phyloP scores from a whole-genome alignment of 2,888 invertebrate genomes.

The Drosophila falleni region DNA sequence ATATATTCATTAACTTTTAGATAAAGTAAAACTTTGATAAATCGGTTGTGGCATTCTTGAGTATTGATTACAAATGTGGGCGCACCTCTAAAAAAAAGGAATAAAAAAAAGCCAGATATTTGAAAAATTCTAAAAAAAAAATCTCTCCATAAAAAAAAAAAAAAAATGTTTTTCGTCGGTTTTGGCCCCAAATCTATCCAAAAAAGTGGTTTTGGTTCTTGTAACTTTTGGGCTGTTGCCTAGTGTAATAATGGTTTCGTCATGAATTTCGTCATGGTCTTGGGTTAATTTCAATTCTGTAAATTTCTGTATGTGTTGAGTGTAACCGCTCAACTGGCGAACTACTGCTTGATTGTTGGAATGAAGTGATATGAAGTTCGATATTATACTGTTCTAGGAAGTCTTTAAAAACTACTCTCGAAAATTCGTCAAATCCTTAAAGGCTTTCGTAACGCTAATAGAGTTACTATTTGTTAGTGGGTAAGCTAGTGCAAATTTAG shows the following conservation, averaged over 20 bases:
- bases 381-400: slow-evolving; percentile 33
- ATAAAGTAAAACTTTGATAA: too few relatives aligned
- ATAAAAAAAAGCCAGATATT: too few relatives aligned
- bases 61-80: too few relatives aligned
- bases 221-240: too few relatives aligned
- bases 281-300: neutral
- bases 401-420: slow-evolving; percentile 26
- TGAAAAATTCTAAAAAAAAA: too few relatives aligned
- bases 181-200: too few relatives aligned
- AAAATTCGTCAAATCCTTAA: slow-evolving; percentile 24
- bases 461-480: neutral
- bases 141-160: too few relatives aligned
- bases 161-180: too few relatives aligned
- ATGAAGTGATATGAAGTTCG: neutral
- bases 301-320: neutral
- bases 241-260: slow-evolving; percentile 13
- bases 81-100: too few relatives aligned
- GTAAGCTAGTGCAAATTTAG: slow-evolving; percentile 30
- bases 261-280: slow-evolving; percentile 11
- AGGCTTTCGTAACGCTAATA: slow-evolving; percentile 2
- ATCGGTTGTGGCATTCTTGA: too few relatives aligned
- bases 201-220: too few relatives aligned
- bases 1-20: too few relatives aligned
- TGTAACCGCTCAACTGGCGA: neutral
- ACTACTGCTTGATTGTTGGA: slow-evolving; percentile 4